A percentile compares a stretch with the other conserved stretches of the same genome.
Conservation (phyloP, 2,888 invertebrate species). For the Nephrocerus scutellatus region DNA sequence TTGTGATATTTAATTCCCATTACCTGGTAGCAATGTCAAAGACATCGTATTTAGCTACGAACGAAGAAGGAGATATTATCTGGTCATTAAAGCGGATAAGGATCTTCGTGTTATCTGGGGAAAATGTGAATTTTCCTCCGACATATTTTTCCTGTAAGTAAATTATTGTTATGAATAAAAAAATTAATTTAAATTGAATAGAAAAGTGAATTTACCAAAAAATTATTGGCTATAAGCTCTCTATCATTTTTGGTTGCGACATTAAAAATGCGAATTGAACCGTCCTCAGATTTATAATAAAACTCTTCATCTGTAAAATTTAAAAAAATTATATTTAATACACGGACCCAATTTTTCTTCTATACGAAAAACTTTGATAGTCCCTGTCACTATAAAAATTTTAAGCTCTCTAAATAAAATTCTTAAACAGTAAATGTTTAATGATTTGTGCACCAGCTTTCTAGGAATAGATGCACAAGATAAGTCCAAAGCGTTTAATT, state of each 20-base stretch:
- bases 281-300: slow-evolving; percentile 45
- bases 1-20: no score
- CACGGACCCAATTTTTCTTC: background rate
- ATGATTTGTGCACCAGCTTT: no score
- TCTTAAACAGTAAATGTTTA: no score
- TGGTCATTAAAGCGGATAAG: slow-evolving; percentile 38
- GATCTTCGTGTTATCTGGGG: slow-evolving; percentile 40
- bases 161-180: background rate
- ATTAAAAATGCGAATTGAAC: slow-evolving; percentile 47
- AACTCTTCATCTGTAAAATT: slow-evolving; percentile 51
- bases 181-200: background rate
- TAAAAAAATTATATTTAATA: slow-evolving; percentile 8
- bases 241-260: slow-evolving; percentile 34
- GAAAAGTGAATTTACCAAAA: slow-evolving; percentile 30
- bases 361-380: no score
- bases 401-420: no score
- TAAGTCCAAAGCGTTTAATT: no score
- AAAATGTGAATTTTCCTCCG: slow-evolving; percentile 38
- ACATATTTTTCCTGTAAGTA: slow-evolving; percentile 41
- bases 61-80: slow-evolving; percentile 57
- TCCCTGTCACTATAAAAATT: no score
- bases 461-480: no score
- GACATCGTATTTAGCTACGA: slow-evolving; percentile 56
- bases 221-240: slow-evolving; percentile 28
- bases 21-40: slow-evolving; percentile 55